These are phyloP conservation scores for Leuciscus idus DNA, from an alignment of 2,113 vertebrate species.

Conservation along the genomic window DNA sequence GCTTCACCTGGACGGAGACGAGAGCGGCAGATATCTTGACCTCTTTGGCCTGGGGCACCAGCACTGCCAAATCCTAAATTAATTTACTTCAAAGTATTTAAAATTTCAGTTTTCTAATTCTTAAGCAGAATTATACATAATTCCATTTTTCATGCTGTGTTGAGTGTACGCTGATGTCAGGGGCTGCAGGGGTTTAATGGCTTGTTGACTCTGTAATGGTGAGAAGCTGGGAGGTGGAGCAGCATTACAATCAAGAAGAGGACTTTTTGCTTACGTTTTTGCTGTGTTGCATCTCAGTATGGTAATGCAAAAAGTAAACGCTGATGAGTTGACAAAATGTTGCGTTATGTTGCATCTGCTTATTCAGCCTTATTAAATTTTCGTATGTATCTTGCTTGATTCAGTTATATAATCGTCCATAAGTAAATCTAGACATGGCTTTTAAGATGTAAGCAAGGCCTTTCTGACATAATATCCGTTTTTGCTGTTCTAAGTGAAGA, in stretches of 20 bases:
- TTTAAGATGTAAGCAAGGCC: background rate
- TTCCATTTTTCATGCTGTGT: conserved; percentile 33
- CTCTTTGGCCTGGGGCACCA: conserved; percentile 20
- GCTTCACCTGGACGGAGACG: conserved; percentile 45
- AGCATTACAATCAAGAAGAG: conserved; percentile 54
- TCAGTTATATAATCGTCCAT: background rate
- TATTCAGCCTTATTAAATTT: conserved; percentile 19
- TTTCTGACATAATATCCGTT: background rate
- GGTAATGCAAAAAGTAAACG: conserved; percentile 66
- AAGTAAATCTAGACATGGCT: background rate
- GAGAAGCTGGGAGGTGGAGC: conserved; percentile 31
- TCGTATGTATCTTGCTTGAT: conserved; percentile 8
- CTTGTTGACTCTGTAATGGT: conserved; percentile 33
- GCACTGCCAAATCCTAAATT: conserved; percentile 40
- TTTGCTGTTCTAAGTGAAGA: background rate
- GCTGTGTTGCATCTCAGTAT: conserved; percentile 66
- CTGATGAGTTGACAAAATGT: conserved; percentile 55
- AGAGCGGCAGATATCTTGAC: conserved; percentile 20
- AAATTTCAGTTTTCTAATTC: conserved; percentile 42
- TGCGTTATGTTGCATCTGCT: background rate
- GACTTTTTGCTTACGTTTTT: conserved; percentile 56
- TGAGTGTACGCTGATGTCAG: conserved; percentile 7
- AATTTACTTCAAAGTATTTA: conserved; percentile 61
- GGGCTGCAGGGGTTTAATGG: conserved; percentile 41
- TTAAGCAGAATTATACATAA: conserved; percentile 43